These are phyloP conservation scores for Aphrophora alni DNA, from an alignment of 2,888 invertebrate species.

Conservation along the genomic window DNA sequence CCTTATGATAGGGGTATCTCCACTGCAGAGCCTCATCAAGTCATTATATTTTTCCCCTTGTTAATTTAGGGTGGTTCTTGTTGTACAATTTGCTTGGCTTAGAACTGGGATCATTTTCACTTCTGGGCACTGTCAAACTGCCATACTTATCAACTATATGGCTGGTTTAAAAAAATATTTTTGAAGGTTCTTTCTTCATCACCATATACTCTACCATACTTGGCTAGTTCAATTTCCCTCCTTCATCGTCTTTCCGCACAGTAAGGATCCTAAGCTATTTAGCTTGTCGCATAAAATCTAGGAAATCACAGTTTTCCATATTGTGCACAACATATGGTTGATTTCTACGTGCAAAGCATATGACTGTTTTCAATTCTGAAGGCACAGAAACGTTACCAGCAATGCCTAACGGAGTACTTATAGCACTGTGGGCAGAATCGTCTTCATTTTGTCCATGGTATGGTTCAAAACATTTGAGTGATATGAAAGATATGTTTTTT, in stretches of 20 bases:
- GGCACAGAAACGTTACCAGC: background rate
- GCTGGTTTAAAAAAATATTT: constrained; percentile 9
- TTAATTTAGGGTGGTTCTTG: constrained; percentile 11
- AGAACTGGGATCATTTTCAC: background rate
- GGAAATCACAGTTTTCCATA: constrained; percentile 2
- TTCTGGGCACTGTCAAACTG: constrained; percentile 4
- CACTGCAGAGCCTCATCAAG: constrained; percentile 6
- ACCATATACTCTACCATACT: constrained; percentile 19
- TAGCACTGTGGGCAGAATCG: constrained; percentile 4
- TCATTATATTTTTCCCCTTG: constrained; percentile 15
- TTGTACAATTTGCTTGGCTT: constrained; percentile 19
- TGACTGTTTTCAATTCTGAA: background rate
- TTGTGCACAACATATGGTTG: background rate
- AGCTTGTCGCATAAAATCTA: background rate
- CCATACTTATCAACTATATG: background rate
- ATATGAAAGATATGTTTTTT: background rate
- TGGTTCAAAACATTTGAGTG: constrained; percentile 2
- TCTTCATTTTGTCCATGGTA: constrained; percentile 23
- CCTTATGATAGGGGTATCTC: background rate
- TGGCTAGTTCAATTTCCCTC: background rate
- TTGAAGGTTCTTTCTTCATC: background rate
- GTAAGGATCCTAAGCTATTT: constrained; percentile 6
- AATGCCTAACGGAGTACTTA: background rate
- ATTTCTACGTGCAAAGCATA: too few relatives aligned
- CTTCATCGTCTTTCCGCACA: constrained; percentile 2